Evolutionary conservation across 2,113 vertebrate species (phyloP).

Genomic region (Bubo blakistoni): DNA sequence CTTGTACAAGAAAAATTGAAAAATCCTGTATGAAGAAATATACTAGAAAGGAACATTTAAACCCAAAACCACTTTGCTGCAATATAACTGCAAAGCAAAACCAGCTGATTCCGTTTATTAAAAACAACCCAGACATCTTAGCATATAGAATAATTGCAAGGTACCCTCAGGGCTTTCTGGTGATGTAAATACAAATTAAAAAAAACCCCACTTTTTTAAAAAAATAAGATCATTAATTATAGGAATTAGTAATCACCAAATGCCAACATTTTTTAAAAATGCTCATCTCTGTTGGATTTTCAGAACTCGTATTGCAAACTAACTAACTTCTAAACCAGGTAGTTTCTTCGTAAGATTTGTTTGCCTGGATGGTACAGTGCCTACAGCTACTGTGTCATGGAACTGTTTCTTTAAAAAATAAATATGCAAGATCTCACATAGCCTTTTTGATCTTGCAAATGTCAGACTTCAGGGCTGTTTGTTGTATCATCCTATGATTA

Average conservation of each 20-base stretch:
- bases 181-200: background rate
- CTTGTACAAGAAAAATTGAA: background rate
- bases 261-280: background rate
- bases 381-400: background rate
- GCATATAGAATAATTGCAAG: background rate
- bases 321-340: background rate
- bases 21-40: background rate
- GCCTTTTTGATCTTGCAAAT: background rate
- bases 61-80: background rate
- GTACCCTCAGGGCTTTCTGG: background rate
- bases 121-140: background rate
- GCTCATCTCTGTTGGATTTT: background rate
- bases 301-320: background rate
- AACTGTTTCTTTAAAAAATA: background rate
- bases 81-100: background rate
- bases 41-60: background rate
- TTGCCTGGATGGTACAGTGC: background rate
- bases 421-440: background rate
- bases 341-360: background rate
- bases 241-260: background rate
- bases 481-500: background rate
- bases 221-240: background rate
- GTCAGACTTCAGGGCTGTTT: background rate
- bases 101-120: background rate
- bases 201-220: background rate